These are phyloP conservation scores for Monomorium pharaonis DNA, from an alignment of 1,140 invertebrate species.

Conservation along the genomic window DNA sequence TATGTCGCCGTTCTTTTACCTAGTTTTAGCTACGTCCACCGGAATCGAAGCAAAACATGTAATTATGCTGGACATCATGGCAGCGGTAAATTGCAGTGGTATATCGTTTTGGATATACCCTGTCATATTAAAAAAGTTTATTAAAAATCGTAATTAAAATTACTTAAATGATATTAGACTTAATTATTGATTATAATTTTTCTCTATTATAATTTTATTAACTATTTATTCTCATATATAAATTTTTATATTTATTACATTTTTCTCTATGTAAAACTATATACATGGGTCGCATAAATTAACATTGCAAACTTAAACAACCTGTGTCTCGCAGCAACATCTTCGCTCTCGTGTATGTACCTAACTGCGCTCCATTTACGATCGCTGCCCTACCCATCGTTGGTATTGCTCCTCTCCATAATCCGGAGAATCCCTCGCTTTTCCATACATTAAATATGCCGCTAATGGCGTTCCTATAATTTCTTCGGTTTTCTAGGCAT, in stretches of 20 bases:
- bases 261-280: background rate
- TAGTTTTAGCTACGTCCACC: conserved; percentile 98
- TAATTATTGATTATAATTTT: background rate
- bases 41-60: conserved; percentile 98
- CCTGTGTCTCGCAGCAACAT: conserved; percentile 85
- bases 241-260: background rate
- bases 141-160: background rate
- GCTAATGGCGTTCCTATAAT: conserved; percentile 89
- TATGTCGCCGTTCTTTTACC: conserved; percentile 85
- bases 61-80: conserved; percentile 97
- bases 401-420: conserved; percentile 89
- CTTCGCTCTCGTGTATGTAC: conserved; percentile 91
- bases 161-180: background rate
- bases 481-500: conserved; percentile 85
- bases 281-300: background rate
- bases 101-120: conserved; percentile 89
- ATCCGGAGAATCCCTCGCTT: conserved; percentile 88
- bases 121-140: conserved; percentile 14
- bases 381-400: conserved; percentile 86
- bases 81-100: conserved; percentile 94
- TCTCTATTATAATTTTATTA: background rate
- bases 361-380: conserved; percentile 91
- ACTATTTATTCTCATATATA: background rate
- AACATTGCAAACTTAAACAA: conserved; percentile 57
- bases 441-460: conserved; percentile 87